A percentile compares a stretch with the other conserved stretches of the same genome.
Conservation (phyloP, 2,113 vertebrate genomes). For the Beaufortia kweichowensis region DNA sequence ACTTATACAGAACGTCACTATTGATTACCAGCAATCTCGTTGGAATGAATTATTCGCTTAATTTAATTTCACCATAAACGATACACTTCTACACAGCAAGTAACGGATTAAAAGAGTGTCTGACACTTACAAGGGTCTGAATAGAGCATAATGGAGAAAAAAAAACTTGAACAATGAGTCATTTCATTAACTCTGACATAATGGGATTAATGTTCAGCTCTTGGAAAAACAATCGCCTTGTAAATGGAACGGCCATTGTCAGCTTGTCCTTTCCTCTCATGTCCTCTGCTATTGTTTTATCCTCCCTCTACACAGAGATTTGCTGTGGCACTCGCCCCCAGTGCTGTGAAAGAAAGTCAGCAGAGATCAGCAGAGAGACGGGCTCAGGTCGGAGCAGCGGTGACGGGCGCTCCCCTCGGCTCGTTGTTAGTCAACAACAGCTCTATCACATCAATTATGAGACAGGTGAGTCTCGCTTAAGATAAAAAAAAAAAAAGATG, state of each 20-base stretch:
- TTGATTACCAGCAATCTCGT: background rate
- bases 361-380: constrained; percentile 26
- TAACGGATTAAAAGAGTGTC: background rate
- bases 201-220: constrained; percentile 36
- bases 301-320: constrained; percentile 5
- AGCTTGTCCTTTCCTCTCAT: background rate
- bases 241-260: constrained; percentile 4
- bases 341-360: background rate
- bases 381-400: background rate
- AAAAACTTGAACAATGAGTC: constrained; percentile 4
- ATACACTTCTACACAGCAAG: background rate
- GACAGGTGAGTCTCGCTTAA: background rate
- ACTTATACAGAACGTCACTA: background rate
- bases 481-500: background rate
- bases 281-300: background rate
- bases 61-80: background rate
- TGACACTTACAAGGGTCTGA: background rate
- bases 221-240: constrained; percentile 8
- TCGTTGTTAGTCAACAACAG: background rate
- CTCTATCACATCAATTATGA: constrained; percentile 1
- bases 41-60: background rate
- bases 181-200: constrained; percentile 40
- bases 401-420: background rate
- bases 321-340: background rate
- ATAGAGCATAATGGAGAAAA: background rate